Conservation (phyloP, 2,113 vertebrate genomes). For the Saimiri boliviensis region DNA sequence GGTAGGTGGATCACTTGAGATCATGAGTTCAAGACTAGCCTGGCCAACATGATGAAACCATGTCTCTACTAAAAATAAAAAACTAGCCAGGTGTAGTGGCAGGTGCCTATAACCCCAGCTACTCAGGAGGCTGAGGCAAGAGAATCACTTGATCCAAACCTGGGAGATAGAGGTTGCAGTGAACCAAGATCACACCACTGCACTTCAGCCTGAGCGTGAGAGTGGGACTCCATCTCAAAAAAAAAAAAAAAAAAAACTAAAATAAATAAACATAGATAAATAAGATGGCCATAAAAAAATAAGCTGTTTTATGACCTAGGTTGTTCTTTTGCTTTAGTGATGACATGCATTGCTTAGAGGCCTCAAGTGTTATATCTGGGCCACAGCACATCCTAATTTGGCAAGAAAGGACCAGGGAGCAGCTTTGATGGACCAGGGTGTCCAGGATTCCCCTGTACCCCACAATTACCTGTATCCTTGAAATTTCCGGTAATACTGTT, state of each 20-base stretch:
- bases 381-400: neutral
- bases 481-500: neutral
- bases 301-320: neutral
- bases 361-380: neutral
- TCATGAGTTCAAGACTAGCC: too few relatives aligned
- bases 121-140: too few relatives aligned
- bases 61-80: too few relatives aligned
- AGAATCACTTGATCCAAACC: too few relatives aligned
- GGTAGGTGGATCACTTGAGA: too few relatives aligned
- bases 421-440: neutral
- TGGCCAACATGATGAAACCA: too few relatives aligned
- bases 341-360: neutral
- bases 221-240: neutral
- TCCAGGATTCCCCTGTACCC: neutral
- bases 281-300: too few relatives aligned
- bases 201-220: too few relatives aligned
- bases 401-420: neutral
- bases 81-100: rapidly evolving
- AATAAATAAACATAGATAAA: too few relatives aligned
- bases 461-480: neutral
- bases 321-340: neutral
- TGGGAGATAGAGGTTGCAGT: too few relatives aligned
- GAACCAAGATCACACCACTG: too few relatives aligned
- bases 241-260: neutral
- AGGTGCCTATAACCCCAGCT: too few relatives aligned